Base-by-base conservation (phyloP, 1,140 invertebrate species). In the Streblospio benedicti region DNA sequence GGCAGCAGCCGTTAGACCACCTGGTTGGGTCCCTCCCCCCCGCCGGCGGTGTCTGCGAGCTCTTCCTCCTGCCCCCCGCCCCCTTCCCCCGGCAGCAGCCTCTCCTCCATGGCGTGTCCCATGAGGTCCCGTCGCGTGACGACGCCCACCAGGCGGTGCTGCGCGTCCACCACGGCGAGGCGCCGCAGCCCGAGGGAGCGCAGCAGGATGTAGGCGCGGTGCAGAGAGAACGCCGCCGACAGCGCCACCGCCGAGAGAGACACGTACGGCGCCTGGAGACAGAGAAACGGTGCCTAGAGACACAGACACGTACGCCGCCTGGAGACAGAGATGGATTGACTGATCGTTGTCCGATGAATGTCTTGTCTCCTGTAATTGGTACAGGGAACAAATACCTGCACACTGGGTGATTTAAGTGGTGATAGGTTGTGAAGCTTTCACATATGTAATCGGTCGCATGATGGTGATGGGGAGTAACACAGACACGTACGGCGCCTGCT, bases 161-260 rank as follows among this genome's bases (percentile, higher is more conserved):
- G 82, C 70, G 91, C 88, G 76, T 96, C 90, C 1, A 95, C 85
- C 12, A 97, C 91, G 53, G 91, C 84, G 65, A 98, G 77, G 80
- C 97, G 94, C 6, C 96, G 81, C 49, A 98, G 79, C 1, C 94
- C 95, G 4, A 99, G 79, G 6, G 89, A 93, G 64, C 94, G 82
- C 75, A 98, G 97, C 6, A 97, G 80, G 54, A 87, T 82, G 73
- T 96, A 98, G 59, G 93, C 86, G 60, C 92, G 83, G 57, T 91
- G 90, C 44, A 98, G 80, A 1, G 91, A 79, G 62, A 80, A 79
- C 33, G 70, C 71, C 33, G 64, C 65, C 25, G 61, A 68, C 16
- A 80, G 68, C 14, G 60, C 63, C 41, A 78, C 56, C 0, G 76
- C 69, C 20, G 77, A 78, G 35, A 72, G 72, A 60, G 79, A 79